Base-by-base conservation (phyloP, 2,113 vertebrate genomes). In the Meles meles region DNA sequence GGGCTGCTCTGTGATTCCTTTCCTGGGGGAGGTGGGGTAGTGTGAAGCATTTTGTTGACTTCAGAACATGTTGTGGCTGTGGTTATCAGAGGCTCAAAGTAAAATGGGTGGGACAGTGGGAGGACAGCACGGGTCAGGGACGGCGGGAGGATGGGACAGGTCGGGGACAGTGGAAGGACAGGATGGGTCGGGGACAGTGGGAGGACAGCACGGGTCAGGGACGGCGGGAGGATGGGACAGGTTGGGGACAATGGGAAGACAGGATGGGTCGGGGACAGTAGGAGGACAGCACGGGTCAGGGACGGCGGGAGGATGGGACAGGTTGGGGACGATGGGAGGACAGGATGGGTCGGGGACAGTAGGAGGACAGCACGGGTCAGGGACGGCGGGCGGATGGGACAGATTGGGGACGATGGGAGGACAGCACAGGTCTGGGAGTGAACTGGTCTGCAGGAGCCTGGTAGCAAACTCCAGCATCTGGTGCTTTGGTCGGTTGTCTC, bases 191-290 rank as follows among this genome's bases (percentile, higher is more conserved):
- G n/a, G n/a, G n/a, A n/a, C 42, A 44, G 0, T 10, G 5, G 14
- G 27, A 71, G 42, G 3, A 29, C 20, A 42, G 44, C n/a, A 14
- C 0, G 0, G 5, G 11, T 11, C 5, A 6, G 14, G 42, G 42
- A 37, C 13, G 0, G 47, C 47, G 3, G 47, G 13, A 49, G 47
- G 47, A 49, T 13, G 0, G 47, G 47, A 49, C 13, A 1, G 49
- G 13, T 49, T 3, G 0, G 49, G 13, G 49, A 49, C 49, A 1
- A 4, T 2, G 1, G 49, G 4, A 52, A 15, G 47, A 49, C 44
- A 1, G 47, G n/a, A n/a, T n/a, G n/a, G n/a, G n/a, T 49, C 13
- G 0, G 49, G 13, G 49, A 49, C 49, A 1, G 14, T 2, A 3
- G 49, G 4, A 52, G 49, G 47, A 49, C 44, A 1, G 47, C 12